Evolutionary conservation across 1,140 invertebrate genomes (phyloP), one percentile per base, ranked within the genome.

Genomic region (Hycleus phaleratus): DNA sequence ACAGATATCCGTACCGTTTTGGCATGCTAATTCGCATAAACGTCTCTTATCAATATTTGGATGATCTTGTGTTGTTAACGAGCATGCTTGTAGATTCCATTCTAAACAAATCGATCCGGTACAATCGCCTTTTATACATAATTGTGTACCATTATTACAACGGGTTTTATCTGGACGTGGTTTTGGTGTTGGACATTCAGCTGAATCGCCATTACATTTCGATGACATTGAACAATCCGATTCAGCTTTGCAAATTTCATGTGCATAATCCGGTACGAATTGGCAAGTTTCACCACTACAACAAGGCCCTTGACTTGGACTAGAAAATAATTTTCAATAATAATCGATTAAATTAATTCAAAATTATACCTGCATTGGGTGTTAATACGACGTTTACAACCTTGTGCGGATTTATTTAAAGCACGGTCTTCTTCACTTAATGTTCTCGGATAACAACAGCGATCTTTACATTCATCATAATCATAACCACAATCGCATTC

Each of bases 401-500:
- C 88, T 61, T 85, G 85, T 54, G 90, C 90, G 0, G 82, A 79
- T 9, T 77, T 78, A 70, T 94, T 92, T 38, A 78, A 74, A 24
- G 81, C 80, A 44, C 77, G 78, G 62, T 92, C 89, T 55, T 80
- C 74, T 18, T 84, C 81, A 63, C 82, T 85, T 3, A 93, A 74
- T 66, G 87, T 76, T 11, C 90, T 78, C 3, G 95, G 95, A 74
- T 95, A 94, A 75, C 97, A 99, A 73, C 97, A 99, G 39, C 82
- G 84, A 67, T 98, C 93, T 57, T 82, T 83, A 76, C 96, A 98
- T 71, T 99, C 96, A 18, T 84, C 82, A 55, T 91, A 85, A 69
- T 95, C 91, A 73, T 96, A 99, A 24, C 97, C 97, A 73, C 97
- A 99, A 75, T 99, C 97, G 71, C 97, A 99, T 76, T 99, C 91